These are phyloP conservation scores for Raphicerus campestris DNA, from an alignment of 2,113 vertebrate species.

Conservation along the genomic window DNA sequence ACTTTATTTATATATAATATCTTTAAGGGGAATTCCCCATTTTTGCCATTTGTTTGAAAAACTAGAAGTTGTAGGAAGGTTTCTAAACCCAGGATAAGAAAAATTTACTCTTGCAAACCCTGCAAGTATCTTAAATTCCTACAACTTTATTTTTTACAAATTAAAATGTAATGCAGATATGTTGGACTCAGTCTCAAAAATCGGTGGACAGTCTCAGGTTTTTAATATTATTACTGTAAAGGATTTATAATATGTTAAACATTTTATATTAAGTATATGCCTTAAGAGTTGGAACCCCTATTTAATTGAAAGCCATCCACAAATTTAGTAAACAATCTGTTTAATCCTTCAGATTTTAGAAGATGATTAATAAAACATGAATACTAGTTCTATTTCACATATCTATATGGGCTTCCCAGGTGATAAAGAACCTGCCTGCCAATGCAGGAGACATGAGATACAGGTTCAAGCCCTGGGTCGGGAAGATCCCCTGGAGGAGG, in stretches of 20 bases:
- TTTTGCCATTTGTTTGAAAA: conserved; percentile 44
- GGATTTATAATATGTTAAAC: not conserved
- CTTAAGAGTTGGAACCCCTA: not conserved
- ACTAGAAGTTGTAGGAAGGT: not conserved
- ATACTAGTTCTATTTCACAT: not conserved
- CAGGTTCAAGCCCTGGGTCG: not conserved
- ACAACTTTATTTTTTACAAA: not conserved
- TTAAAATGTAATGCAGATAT: not conserved
- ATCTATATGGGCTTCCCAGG: not conserved
- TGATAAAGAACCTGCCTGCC: not conserved
- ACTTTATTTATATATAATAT: conserved; percentile 39
- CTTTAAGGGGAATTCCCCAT: conserved; percentile 49
- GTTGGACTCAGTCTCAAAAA: not conserved
- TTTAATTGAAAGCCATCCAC: not conserved
- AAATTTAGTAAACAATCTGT: not conserved
- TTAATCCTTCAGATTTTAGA: not conserved
- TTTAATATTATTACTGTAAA: not conserved
- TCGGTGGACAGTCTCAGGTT: not conserved
- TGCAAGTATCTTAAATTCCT: not conserved
- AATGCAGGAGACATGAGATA: not conserved
- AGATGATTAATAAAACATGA: not conserved
- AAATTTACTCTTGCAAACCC: not conserved
- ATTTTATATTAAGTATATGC: not conserved
- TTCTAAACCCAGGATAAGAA: not conserved
- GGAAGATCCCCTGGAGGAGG: not conserved